Evolutionary conservation across 2,797 vertebrate species (phyloP).

Genomic region (Hyperoplus lanceolatus): DNA sequence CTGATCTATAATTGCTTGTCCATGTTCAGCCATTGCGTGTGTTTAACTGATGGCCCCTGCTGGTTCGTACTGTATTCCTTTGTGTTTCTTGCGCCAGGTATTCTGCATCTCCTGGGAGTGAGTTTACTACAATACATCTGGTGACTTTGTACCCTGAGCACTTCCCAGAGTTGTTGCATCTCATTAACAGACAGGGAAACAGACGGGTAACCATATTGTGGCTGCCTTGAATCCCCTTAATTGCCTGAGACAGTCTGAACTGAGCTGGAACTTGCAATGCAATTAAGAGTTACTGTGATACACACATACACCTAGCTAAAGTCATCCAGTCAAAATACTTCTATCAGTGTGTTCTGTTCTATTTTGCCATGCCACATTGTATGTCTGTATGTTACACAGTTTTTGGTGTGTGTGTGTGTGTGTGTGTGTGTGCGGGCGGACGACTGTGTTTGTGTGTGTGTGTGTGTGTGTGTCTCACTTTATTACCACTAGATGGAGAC

Average conservation of each 20-base stretch:
- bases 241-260: not conserved
- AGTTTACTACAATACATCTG: constrained; percentile 48
- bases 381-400: not conserved
- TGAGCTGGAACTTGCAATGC: not conserved
- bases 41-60: constrained; percentile 22
- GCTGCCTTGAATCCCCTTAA: not conserved
- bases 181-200: constrained; percentile 26
- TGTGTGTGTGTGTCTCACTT: not conserved
- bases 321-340: not conserved
- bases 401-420: no score
- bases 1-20: constrained; percentile 24
- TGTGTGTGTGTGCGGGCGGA: no score
- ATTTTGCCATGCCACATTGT: not conserved
- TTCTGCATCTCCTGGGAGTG: constrained; percentile 28
- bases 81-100: constrained; percentile 16
- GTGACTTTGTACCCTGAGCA: constrained; percentile 34
- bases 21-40: constrained; percentile 9
- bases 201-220: not conserved
- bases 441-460: no score
- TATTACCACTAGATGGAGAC: constrained; percentile 78
- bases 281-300: not conserved
- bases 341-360: not conserved
- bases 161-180: constrained; percentile 39
- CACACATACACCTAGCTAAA: no score
- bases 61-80: constrained; percentile 5